These are phyloP conservation scores for Cirrhinus molitorella DNA, from an alignment of 2,797 vertebrate genomes.

Conservation along the genomic window DNA sequence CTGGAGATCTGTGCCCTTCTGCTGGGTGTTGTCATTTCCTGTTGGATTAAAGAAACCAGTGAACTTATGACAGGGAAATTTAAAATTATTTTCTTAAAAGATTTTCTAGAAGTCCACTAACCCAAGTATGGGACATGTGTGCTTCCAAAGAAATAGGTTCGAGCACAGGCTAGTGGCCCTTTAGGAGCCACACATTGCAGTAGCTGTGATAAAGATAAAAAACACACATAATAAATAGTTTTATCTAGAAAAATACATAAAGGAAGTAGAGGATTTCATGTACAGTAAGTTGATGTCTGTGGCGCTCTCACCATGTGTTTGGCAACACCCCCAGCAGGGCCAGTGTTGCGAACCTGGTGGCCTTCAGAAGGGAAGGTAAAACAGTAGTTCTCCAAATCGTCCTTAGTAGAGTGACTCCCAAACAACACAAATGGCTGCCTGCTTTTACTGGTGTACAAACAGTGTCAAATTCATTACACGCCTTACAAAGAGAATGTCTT, in stretches of 20 bases:
- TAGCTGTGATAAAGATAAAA: constrained; percentile 75
- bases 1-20: constrained; percentile 85
- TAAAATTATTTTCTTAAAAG: not conserved
- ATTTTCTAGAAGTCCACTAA: constrained; percentile 64
- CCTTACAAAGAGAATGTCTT: not conserved
- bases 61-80: not conserved
- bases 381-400: constrained; percentile 88
- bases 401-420: constrained; percentile 88
- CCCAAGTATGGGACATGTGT: constrained; percentile 91
- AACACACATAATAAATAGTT: not conserved
- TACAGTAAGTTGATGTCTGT: not conserved
- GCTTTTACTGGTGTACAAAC: constrained; percentile 78
- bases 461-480: not conserved
- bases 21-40: constrained; percentile 81
- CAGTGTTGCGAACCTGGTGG: constrained; percentile 92
- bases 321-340: constrained; percentile 82
- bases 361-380: constrained; percentile 96
- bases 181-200: constrained; percentile 95
- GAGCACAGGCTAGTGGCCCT: constrained; percentile 91
- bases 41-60: constrained; percentile 51
- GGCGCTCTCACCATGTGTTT: constrained; percentile 88
- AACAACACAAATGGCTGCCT: constrained; percentile 93
- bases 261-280: not conserved
- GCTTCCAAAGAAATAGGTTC: constrained; percentile 95
- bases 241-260: not conserved